Evolutionary conservation across 2,797 vertebrate species (phyloP), one percentile per base, ranked within the genome.

Genomic region (Silurus lanzhouensis): DNA sequence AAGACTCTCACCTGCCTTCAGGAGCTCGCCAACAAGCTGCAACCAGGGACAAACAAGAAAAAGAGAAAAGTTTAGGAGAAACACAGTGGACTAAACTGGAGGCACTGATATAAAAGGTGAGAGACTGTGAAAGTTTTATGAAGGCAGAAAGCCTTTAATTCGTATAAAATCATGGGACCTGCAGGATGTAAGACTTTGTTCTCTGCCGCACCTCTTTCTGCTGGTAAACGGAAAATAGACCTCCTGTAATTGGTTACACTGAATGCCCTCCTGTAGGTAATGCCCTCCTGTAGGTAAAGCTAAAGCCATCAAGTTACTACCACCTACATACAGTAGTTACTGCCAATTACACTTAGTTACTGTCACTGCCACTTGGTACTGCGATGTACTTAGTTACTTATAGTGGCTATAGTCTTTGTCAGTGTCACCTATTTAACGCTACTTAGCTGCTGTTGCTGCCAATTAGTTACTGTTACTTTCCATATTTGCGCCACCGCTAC

Each of bases 1-100:
- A 44, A 99, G 85, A 0, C 94, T 93, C 87, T 96, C 96, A 14
- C 91, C 91, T 79, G 95, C 95, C 90, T 72, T 90, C 75, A 99
- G 93, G 89, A 98, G 91, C 91, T 97, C 96, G 89, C 94, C 90
- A 0, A 95, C 1, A 9, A 95, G 95, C 97, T 99, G 90, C 31
- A 68, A 81, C 22, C 20, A 90, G 25, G 79, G 58, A 68, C 19
- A 64, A 44, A 82, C 1, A 8, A 80, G 6, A 27, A 2, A 52
- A 7, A 25, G 38, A 48, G 9, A 25, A 38, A n/a, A 1, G 57
- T 6, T 58, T 31, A 60, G 12, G 58, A 61, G 76, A 4, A 38
- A 78, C 13, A 61, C 38, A 8, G 20, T 63, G 20, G 22, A 46
- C 20, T 3, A n/a, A 79, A 79, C 20, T 44, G n/a, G 19, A 15